Evolutionary conservation across 2,113 vertebrate genomes (phyloP), one percentile per base, ranked within the genome.

Genomic region (Sturnira hondurensis): DNA sequence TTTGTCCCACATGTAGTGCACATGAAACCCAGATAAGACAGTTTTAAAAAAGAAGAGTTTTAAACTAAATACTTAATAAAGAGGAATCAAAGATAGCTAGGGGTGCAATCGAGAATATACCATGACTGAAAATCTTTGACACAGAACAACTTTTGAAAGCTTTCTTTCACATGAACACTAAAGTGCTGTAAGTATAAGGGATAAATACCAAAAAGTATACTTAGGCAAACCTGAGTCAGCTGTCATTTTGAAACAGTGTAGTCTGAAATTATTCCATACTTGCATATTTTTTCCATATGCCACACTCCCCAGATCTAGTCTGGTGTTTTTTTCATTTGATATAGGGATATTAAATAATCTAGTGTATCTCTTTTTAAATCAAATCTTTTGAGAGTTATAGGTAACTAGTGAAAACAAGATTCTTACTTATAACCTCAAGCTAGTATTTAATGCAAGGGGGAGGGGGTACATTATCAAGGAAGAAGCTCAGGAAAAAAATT

Each of bases 371-470:
- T 89, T 90, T 70, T 87, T 82, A 83, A 97, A 97, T 95, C 96
- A 96, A 98, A 96, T 94, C 97, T 97, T 97, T 97, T 96, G 97
- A 98, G 97, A 98, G 93, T 95, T 96, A 93, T 93, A 95, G 96
- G 96, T 97, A 97, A 97, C 96, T 95, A 96, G 97, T 38, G 22
- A 97, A 97, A 97, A 97, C 97, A 97, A 96, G 97, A 97, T 98
- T 98, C 97, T 98, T 97, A 98, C 98, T 98, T 98, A 98, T 98
- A 98, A 98, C 97, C 97, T 97, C 96, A 96, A 97, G 97, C 94
- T 96, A 97, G 97, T 98, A 98, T 97, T 98, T 98, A 98, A 98
- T 97, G 94, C 95, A 97, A 96, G 89, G 54, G 74, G 95, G 95
- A 90, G 63, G 95, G 77, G 88, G 83, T 50, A 92, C 58, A 89